Evolutionary conservation across 2,797 vertebrate species (phyloP).

Genomic region (Micropoecilia bifurca): DNA sequence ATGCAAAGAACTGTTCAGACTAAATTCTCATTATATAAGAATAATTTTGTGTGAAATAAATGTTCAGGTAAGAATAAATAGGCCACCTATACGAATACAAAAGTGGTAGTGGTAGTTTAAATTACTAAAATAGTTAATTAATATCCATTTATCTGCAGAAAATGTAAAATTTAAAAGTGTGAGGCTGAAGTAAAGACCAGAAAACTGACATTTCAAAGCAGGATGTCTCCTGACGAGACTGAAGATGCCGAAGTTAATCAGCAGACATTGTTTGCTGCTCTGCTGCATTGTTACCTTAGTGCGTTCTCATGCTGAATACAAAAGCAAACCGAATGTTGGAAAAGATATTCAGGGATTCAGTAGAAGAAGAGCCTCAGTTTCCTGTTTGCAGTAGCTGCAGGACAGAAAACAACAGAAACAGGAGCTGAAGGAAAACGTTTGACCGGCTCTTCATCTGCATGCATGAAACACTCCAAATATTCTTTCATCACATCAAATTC

Average conservation of each 20-base stretch:
- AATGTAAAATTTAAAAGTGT: neutral
- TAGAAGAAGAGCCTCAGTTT: constrained; percentile 22
- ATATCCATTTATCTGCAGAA: neutral
- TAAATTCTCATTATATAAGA: no score
- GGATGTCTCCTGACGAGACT: neutral
- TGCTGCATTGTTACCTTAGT: neutral
- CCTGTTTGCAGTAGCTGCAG: constrained; percentile 19
- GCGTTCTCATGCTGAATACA: constrained; percentile 1
- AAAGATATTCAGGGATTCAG: neutral
- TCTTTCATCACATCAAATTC: neutral
- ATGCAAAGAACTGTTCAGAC: no score
- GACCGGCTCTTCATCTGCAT: neutral
- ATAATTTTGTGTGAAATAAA: no score
- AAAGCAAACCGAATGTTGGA: neutral
- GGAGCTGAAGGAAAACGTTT: neutral
- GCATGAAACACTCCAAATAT: neutral
- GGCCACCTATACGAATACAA: no score
- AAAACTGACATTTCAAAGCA: neutral
- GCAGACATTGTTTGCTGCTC: neutral
- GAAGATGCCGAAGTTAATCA: constrained; percentile 9
- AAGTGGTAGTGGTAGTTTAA: neutral
- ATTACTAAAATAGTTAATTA: neutral
- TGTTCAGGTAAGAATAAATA: no score
- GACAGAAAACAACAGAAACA: neutral
- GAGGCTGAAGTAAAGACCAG: neutral